Evolutionary conservation across 2,113 vertebrate species (phyloP).

Genomic region (Leiothrix lutea): DNA sequence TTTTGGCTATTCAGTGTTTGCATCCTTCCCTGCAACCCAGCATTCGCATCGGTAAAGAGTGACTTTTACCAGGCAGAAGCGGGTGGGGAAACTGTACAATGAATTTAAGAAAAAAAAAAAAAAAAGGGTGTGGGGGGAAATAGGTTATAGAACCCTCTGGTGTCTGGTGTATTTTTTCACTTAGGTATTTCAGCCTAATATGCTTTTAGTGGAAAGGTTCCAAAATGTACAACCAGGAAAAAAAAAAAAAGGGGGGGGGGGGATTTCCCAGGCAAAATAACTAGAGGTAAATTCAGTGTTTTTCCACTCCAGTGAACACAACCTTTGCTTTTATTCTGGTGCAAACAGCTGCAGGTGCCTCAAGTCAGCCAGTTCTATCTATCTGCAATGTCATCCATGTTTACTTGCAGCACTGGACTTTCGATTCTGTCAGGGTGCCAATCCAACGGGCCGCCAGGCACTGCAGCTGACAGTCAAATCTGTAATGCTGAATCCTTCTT

Average conservation of each 20-base stretch:
- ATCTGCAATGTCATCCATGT: slow-evolving; percentile 78
- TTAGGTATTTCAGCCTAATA: slow-evolving; percentile 43
- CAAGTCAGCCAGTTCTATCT: slow-evolving; percentile 77
- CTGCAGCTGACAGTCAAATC: slow-evolving; percentile 84
- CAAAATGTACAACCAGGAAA: slow-evolving; percentile 67
- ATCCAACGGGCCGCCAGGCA: slow-evolving; percentile 78
- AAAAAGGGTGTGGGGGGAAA: background rate
- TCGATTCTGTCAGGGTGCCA: slow-evolving; percentile 81
- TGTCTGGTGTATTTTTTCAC: slow-evolving; percentile 24
- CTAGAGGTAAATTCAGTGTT: slow-evolving; percentile 83
- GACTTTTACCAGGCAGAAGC: background rate
- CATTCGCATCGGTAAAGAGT: accelerated
- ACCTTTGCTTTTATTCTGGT: slow-evolving; percentile 78
- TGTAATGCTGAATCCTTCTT: slow-evolving; percentile 82
- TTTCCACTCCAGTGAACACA: slow-evolving; percentile 81
- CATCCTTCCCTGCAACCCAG: background rate
- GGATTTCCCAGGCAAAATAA: slow-evolving; percentile 65
- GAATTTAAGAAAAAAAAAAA: background rate
- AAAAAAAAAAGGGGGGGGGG: background rate
- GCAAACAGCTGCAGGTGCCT: slow-evolving; percentile 83
- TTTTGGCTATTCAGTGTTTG: background rate
- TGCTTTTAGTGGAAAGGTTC: slow-evolving; percentile 71
- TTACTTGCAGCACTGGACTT: slow-evolving; percentile 84
- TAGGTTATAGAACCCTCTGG: background rate
- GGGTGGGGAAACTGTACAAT: background rate